Evolutionary conservation across 1,140 invertebrate species (phyloP), one percentile per base, ranked within the genome.

Genomic region (Mycetomoellerius zeteki): DNA sequence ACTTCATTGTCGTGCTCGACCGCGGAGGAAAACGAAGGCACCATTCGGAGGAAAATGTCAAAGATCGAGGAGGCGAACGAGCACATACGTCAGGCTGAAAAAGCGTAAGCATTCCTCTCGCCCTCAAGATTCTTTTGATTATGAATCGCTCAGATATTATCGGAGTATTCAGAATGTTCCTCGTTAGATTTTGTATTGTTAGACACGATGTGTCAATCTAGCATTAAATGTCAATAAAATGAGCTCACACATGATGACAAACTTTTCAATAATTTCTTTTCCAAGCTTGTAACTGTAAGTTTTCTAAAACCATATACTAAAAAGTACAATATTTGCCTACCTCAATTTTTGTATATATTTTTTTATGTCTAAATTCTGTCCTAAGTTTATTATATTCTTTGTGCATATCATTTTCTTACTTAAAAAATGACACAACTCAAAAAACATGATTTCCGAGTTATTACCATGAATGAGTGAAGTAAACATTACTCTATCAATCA

Each of bases 51-150:
- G 65, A 95, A 93, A 93, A 95, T 95, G 95, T 94, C 95, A 72
- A 97, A 97, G 94, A 96, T 97, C 76, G 97, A 97, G 85, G 97
- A 98, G 94, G 97, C 96, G 30, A 95, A 97, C 56, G 97, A 97
- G 89, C 96, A 98, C 89, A 96, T 98, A 86, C 96, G 96, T 86
- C 95, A 96, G 91, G 98, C 97, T 16, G 97, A 98, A 91, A 98
- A 98, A 96, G 97, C 97, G 97, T 98, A 95, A 75, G 80, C 24
- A 19, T 30, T 64, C 10, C 2, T 27, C 4, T 33, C 16, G 19
- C 14, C 24, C 33, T 10, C 37, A 8, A 8, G 12, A 82, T 8
- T 6, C 14, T 37, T 81, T 54, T 37, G 3, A 69, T 14, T 47
- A 43, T 24, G 7, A 7, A 50, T 50, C 8, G 14, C 6, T 24